Conservation (phyloP, 1,140 invertebrate species). For the Drosophila ironensis region DNA sequence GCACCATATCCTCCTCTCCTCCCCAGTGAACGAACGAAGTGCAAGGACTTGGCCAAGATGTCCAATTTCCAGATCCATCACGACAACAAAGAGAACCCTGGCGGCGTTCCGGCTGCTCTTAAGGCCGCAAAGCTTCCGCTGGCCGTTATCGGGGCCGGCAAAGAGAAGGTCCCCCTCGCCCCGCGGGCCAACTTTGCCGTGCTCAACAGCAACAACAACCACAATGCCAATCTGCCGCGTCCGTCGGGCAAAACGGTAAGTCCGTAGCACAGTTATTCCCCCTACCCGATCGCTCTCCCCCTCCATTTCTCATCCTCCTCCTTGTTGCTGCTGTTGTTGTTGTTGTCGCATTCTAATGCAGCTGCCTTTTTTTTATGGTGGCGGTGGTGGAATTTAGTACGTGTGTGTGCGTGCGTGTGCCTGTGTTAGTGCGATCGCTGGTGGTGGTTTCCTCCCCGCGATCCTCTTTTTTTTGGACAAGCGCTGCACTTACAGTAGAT, state of each 20-base stretch:
- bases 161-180: slow-evolving; percentile 57
- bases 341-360: slow-evolving; percentile 62
- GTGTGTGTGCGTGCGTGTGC: not conserved
- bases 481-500: slow-evolving; percentile 7
- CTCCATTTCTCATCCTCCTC: too few species aligned
- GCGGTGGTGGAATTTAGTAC: slow-evolving; percentile 66
- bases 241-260: slow-evolving; percentile 69
- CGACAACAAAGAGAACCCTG: slow-evolving; percentile 84
- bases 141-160: slow-evolving; percentile 40
- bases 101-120: slow-evolving; percentile 8
- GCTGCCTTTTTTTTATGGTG: slow-evolving; percentile 49
- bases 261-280: slow-evolving; percentile 19
- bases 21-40: slow-evolving; percentile 38
- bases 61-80: slow-evolving; percentile 84
- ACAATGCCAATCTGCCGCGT: slow-evolving; percentile 71
- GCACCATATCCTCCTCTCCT: slow-evolving; percentile 15
- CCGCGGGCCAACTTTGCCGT: slow-evolving; percentile 78
- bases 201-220: slow-evolving; percentile 82
- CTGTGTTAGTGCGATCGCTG: not conserved
- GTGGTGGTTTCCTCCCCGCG: slow-evolving; percentile 43
- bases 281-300: too few species aligned
- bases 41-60: slow-evolving; percentile 67
- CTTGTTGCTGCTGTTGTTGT: slow-evolving; percentile 22
- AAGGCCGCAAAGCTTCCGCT: slow-evolving; percentile 54
- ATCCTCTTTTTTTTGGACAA: not conserved